Percentiles rank a stretch among this genome's conserved stretches.
Conservation (phyloP, 2,888 invertebrate genomes). For the Drymonia ruficornis region DNA sequence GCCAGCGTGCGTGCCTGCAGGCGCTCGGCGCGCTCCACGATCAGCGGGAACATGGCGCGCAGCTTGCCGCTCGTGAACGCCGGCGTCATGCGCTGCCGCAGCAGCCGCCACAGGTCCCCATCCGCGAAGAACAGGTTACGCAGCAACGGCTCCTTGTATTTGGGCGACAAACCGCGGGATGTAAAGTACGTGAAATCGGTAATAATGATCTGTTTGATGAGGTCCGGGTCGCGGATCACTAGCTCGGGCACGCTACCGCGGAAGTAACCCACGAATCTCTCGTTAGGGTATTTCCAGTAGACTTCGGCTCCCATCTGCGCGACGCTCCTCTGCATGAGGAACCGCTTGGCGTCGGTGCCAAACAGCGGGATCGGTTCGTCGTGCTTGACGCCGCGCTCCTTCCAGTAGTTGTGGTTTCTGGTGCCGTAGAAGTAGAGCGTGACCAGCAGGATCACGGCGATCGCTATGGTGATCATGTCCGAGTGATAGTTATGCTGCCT, state of each 20-base stretch:
- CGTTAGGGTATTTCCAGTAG: slow-evolving; percentile 59
- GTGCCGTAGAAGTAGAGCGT: slow-evolving; percentile 53
- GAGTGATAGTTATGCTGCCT: neutral
- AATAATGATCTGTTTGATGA: slow-evolving; percentile 54
- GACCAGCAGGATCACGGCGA: slow-evolving; percentile 32
- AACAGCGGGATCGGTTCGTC: slow-evolving; percentile 56
- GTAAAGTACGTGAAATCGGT: slow-evolving; percentile 61
- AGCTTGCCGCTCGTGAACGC: slow-evolving; percentile 64
- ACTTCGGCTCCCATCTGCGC: slow-evolving; percentile 49
- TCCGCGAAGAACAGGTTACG: slow-evolving; percentile 63
- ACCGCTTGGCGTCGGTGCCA: slow-evolving; percentile 54
- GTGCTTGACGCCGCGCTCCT: slow-evolving; percentile 52
- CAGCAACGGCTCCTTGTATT: slow-evolving; percentile 55
- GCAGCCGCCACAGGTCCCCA: slow-evolving; percentile 61
- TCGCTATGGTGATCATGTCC: slow-evolving; percentile 32
- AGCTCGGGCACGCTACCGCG: slow-evolving; percentile 52
- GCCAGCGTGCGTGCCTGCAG: slow-evolving; percentile 44
- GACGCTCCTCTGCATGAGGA: slow-evolving; percentile 48
- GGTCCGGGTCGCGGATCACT: slow-evolving; percentile 59
- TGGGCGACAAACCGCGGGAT: slow-evolving; percentile 50
- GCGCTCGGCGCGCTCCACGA: slow-evolving; percentile 58
- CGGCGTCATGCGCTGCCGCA: slow-evolving; percentile 64
- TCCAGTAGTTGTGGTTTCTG: slow-evolving; percentile 55
- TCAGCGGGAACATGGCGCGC: slow-evolving; percentile 64
- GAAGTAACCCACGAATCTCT: slow-evolving; percentile 60